Conservation (phyloP, 2,797 vertebrate species). For the Rhinogobio ventralis region DNA sequence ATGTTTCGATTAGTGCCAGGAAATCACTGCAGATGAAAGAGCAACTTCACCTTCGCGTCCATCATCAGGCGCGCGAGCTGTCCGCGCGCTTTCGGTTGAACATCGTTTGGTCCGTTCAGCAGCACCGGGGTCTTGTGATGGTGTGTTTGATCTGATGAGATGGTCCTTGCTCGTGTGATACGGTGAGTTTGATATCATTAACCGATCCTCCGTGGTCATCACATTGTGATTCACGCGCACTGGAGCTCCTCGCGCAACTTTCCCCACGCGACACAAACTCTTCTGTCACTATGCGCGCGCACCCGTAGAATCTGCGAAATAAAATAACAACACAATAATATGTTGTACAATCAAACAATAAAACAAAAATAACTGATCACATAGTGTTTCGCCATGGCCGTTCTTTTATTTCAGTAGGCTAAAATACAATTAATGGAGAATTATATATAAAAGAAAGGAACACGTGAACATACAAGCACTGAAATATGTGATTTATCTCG, state of each 20-base stretch:
- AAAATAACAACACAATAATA: not conserved
- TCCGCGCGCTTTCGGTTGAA: not conserved
- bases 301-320: not conserved
- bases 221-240: slow-evolving; percentile 24
- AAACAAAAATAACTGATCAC: not conserved
- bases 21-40: not conserved
- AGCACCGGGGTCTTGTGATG: slow-evolving; percentile 2
- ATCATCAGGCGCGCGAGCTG: slow-evolving; percentile 14
- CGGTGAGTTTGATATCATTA: slow-evolving; percentile 17
- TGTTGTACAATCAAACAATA: not conserved
- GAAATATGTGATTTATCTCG: not conserved
- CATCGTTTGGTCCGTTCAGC: slow-evolving; percentile 27
- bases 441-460: not conserved
- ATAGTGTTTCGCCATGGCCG: not conserved
- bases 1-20: not conserved
- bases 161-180: slow-evolving; percentile 20
- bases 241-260: slow-evolving; percentile 27
- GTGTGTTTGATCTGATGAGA: slow-evolving; percentile 21
- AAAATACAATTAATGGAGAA: not conserved
- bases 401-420: not conserved
- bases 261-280: slow-evolving; percentile 35
- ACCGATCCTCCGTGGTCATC: slow-evolving; percentile 2
- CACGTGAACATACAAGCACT: not conserved
- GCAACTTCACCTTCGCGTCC: slow-evolving; percentile 48
- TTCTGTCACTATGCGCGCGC: not conserved